Conservation (phyloP, 2,888 invertebrate genomes). For the Archaeoteleia sp. region DNA sequence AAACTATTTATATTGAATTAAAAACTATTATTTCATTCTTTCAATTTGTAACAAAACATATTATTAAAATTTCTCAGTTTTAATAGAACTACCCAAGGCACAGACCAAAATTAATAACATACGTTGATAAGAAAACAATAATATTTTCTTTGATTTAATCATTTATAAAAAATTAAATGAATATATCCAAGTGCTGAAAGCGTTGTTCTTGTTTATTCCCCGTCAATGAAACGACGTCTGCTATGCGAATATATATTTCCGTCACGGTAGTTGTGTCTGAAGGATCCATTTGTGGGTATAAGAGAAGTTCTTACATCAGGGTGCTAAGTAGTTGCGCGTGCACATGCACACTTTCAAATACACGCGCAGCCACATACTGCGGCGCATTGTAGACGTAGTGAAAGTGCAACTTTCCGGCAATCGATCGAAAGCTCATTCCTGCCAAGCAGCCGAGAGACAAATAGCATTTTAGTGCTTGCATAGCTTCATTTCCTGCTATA, state of each 20-base stretch:
- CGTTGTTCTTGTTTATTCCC: constrained; percentile 16
- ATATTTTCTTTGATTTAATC: no score
- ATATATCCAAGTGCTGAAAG: constrained; percentile 14
- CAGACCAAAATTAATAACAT: no score
- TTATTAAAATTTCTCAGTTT: no score
- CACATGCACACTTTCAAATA: constrained; percentile 39
- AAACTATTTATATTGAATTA: no score
- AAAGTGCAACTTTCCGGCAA: constrained; percentile 42
- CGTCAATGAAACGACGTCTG: constrained; percentile 49
- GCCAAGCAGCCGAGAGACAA: constrained; percentile 21
- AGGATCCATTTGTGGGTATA: constrained; percentile 34
- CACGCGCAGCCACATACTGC: constrained; percentile 1
- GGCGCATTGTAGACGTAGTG: constrained; percentile 6
- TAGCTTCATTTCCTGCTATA: constrained; percentile 26
- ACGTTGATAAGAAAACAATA: no score
- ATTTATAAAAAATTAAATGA: constrained; percentile 26
- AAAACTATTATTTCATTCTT: no score
- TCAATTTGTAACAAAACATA: no score
- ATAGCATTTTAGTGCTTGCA: constrained; percentile 15
- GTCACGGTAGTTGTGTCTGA: constrained; percentile 40
- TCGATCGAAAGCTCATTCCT: constrained; percentile 40
- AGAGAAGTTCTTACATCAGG: constrained; percentile 39
- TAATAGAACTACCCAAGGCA: no score
- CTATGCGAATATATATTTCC: constrained; percentile 22
- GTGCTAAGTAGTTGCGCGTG: constrained; percentile 45